These are phyloP conservation scores for Sebastes melanostomus DNA, from an alignment of 2,797 vertebrate species.

Conservation along the genomic window DNA sequence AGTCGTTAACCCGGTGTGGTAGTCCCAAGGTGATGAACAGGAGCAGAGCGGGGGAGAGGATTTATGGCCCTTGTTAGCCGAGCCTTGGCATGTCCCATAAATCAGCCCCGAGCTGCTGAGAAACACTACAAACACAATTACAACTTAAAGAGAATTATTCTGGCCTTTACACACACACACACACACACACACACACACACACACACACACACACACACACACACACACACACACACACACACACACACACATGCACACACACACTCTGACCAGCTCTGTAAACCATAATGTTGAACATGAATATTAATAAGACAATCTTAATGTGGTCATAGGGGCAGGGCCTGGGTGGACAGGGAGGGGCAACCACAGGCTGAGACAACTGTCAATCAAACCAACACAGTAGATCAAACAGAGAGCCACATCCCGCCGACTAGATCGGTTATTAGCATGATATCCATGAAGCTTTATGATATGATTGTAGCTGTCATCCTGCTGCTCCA, in stretches of 20 bases:
- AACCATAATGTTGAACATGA: background rate
- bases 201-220: background rate
- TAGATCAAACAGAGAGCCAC: background rate
- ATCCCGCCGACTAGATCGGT: background rate
- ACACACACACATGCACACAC: background rate
- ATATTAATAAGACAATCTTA: background rate
- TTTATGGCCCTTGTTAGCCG: slow-evolving; percentile 75
- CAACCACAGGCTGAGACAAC: background rate
- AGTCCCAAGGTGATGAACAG: slow-evolving; percentile 54
- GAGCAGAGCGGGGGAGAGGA: slow-evolving; percentile 54
- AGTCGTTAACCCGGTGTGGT: slow-evolving; percentile 13
- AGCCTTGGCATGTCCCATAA: slow-evolving; percentile 72
- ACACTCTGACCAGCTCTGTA: slow-evolving; percentile 1
- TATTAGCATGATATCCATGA: too few species aligned
- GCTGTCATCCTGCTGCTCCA: too few species aligned
- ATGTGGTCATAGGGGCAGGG: background rate
- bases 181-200: background rate
- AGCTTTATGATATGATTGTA: too few species aligned
- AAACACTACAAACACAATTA: slow-evolving; percentile 72
- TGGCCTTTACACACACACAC: slow-evolving; percentile 11
- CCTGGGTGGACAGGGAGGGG: background rate
- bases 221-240: slow-evolving; percentile 9
- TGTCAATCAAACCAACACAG: background rate
- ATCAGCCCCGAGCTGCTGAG: slow-evolving; percentile 62
- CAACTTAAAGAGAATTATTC: slow-evolving; percentile 52